Evolutionary conservation across 2,888 invertebrate genomes (phyloP).

Genomic region (Limnephilus auricula): DNA sequence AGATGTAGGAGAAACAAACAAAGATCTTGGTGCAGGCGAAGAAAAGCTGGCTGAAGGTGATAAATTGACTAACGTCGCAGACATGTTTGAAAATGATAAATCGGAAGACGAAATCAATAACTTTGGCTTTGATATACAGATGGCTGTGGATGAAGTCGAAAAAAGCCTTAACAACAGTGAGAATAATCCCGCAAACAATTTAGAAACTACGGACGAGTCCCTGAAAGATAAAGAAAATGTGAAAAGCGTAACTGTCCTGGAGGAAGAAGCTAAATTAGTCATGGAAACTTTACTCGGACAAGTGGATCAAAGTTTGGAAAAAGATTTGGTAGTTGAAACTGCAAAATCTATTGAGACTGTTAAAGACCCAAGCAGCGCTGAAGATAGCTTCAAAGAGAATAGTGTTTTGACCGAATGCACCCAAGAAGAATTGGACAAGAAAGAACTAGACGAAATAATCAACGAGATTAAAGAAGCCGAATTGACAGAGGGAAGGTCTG

Average conservation of each 20-base stretch:
- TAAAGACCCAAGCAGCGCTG: not conserved
- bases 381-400: slow-evolving; percentile 23
- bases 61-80: not conserved
- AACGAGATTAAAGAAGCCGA: slow-evolving; percentile 7
- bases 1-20: not conserved
- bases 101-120: slow-evolving; percentile 15
- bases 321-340: not conserved
- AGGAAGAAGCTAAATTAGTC: not conserved
- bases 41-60: slow-evolving; percentile 23
- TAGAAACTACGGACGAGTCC: not conserved
- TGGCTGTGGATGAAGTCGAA: slow-evolving; percentile 11
- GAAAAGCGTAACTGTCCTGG: not conserved
- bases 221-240: not conserved
- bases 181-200: not conserved
- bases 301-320: not conserved
- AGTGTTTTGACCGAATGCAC: not conserved
- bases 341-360: slow-evolving; percentile 8
- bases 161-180: slow-evolving; percentile 20
- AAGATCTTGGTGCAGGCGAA: not conserved
- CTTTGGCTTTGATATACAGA: slow-evolving; percentile 29
- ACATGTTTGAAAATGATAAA: slow-evolving; percentile 44
- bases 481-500: not conserved
- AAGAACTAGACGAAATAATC: not conserved
- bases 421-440: slow-evolving; percentile 6
- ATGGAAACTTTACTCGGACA: not conserved